These are phyloP conservation scores for Chironomus tepperi DNA, from an alignment of 1,140 invertebrate species.

Conservation along the genomic window DNA sequence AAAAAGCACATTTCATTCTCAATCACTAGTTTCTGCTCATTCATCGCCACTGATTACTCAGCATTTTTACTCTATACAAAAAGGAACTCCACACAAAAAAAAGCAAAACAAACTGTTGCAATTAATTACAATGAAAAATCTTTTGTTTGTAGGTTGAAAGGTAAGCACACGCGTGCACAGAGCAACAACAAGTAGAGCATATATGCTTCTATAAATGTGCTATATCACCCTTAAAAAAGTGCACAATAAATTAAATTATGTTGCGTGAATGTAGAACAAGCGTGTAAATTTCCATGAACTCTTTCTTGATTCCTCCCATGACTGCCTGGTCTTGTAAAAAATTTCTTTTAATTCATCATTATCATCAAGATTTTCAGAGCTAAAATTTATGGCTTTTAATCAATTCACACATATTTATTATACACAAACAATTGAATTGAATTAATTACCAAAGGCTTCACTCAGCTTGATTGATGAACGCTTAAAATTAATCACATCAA, in stretches of 20 bases:
- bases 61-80: not conserved
- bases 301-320: too few species aligned
- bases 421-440: not conserved
- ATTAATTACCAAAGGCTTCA: not conserved
- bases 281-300: too few species aligned
- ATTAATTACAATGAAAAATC: slow-evolving; percentile 9
- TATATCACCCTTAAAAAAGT: not conserved
- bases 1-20: too few species aligned
- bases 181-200: not conserved
- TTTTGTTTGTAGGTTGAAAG: not conserved
- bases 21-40: not conserved
- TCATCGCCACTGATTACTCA: not conserved
- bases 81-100: not conserved
- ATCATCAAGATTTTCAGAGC: not conserved
- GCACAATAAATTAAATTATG: not conserved
- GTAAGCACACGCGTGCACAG: too few species aligned
- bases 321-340: too few species aligned
- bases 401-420: not conserved
- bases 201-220: not conserved
- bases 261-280: not conserved
- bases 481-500: not conserved
- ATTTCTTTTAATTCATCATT: too few species aligned
- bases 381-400: slow-evolving; percentile 2
- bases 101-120: not conserved
- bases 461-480: not conserved